Conservation (phyloP, 37 sponge, comb jelly and placozoan genomes). For the Mnemiopsis leidyi region DNA sequence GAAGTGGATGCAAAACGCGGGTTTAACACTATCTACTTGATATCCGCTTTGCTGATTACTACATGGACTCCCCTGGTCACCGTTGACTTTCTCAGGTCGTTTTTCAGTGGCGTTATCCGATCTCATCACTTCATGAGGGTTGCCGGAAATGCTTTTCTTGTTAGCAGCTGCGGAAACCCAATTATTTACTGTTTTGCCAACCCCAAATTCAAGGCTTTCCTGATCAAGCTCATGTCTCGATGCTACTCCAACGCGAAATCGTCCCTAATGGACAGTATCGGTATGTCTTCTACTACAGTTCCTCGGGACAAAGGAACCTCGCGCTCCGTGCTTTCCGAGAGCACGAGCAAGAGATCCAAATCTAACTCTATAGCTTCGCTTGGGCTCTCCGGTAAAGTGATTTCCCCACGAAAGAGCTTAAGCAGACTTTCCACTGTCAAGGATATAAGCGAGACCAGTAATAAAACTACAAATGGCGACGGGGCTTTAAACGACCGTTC, state of each 20-base stretch:
- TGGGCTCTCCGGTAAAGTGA: background rate
- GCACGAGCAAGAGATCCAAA: background rate
- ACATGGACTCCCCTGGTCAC: conserved; percentile 8
- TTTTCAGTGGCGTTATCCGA: background rate
- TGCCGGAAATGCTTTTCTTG: background rate
- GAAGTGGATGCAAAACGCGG: background rate
- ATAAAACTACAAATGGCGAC: background rate
- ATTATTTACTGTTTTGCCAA: conserved; percentile 26
- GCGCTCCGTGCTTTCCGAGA: background rate
- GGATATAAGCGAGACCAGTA: background rate
- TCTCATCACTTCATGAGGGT: background rate
- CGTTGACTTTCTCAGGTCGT: conserved; percentile 7
- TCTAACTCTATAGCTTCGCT: background rate
- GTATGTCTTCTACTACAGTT: background rate
- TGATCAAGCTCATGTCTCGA: background rate
- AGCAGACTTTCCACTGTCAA: background rate
- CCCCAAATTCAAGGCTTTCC: background rate
- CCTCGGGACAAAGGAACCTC: background rate
- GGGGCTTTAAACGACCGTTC: background rate
- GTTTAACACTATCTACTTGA: conserved; percentile 10
- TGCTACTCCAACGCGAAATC: background rate
- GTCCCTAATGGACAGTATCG: background rate
- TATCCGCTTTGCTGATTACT: background rate
- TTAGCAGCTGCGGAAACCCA: conserved; percentile 22
- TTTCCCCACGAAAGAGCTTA: background rate